A percentile compares a stretch with the other conserved stretches of the same genome.
phyloP scores from a whole-genome alignment of 23 tunicate species.

The Diplosoma virens region DNA sequence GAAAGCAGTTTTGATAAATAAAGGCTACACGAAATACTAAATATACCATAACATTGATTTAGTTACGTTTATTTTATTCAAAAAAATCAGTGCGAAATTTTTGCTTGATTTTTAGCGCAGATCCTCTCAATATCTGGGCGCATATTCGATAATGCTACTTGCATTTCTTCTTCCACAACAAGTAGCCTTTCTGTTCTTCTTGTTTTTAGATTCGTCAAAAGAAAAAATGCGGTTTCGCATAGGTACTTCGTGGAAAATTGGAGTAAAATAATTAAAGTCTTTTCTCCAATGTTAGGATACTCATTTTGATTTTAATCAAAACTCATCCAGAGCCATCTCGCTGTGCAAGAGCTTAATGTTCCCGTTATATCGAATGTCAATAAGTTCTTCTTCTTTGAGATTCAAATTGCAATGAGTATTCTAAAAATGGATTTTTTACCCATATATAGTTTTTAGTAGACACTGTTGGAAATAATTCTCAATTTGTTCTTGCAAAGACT shows the following conservation, averaged over 20 bases:
- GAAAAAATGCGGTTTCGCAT: constrained; percentile 1
- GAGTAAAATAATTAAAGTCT: constrained; percentile 1
- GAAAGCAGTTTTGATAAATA: background rate
- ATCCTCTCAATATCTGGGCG: constrained; percentile 8
- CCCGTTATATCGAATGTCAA: too few relatives aligned
- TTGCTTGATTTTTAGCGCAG: constrained; percentile 8
- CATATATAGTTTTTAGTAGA: too few relatives aligned
- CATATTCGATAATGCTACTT: constrained; percentile 9
- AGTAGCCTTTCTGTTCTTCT: background rate
- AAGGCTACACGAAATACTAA: background rate
- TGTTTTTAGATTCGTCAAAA: constrained; percentile 1
- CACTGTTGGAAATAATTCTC: too few relatives aligned
- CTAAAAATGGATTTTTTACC: too few relatives aligned
- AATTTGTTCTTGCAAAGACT: too few relatives aligned
- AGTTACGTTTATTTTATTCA: background rate
- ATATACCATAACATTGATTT: background rate
- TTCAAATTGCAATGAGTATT: too few relatives aligned
- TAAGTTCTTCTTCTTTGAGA: too few relatives aligned
- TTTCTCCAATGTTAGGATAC: constrained; percentile 18
- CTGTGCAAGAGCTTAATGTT: constrained; percentile 14
- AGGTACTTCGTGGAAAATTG: constrained; percentile 16
- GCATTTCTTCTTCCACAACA: constrained; percentile 16
- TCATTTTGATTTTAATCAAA: constrained; percentile 7
- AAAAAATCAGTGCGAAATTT: constrained; percentile 6
- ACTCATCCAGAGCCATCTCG: constrained; percentile 4